These are phyloP conservation scores for Pseudanteris insignis DNA, from an alignment of 2,888 invertebrate genomes.

Conservation along the genomic window DNA sequence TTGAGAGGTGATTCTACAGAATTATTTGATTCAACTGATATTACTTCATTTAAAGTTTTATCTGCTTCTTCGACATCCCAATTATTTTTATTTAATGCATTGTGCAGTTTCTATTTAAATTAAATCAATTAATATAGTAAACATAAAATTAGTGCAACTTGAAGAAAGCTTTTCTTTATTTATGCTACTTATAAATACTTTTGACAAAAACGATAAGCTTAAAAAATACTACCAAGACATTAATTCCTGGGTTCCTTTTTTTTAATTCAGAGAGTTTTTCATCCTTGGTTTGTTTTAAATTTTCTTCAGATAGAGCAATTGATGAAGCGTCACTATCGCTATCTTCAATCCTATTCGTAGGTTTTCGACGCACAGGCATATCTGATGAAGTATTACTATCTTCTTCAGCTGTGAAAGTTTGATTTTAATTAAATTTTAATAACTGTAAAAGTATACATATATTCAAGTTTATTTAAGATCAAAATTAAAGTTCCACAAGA, in stretches of 20 bases:
- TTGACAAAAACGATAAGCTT: no score
- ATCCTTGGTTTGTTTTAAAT: constrained; percentile 52
- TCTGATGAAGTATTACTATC: constrained; percentile 49
- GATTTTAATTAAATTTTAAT: no score
- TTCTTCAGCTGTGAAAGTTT: constrained; percentile 60
- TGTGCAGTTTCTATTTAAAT: constrained; percentile 57
- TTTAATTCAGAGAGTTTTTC: constrained; percentile 70
- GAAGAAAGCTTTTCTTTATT: neutral
- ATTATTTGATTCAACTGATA: no score
- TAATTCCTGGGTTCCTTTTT: constrained; percentile 72
- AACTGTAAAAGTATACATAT: no score
- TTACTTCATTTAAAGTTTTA: constrained; percentile 1
- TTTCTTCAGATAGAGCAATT: constrained; percentile 14
- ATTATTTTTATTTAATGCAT: constrained; percentile 51
- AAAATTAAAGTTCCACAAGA: no score
- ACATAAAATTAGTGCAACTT: neutral
- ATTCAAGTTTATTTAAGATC: no score
- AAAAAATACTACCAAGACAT: no score
- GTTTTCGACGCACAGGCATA: constrained; percentile 52
- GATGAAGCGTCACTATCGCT: constrained; percentile 56
- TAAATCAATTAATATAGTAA: no score
- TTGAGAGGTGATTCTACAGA: constrained; percentile 23
- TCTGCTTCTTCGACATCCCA: constrained; percentile 55
- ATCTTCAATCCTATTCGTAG: constrained; percentile 60
- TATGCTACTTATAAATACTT: no score